Percentiles rank a stretch among this genome's conserved stretches.
phyloP scores from a whole-genome alignment of 2,113 vertebrate species.

The Muntiacus reevesi region DNA sequence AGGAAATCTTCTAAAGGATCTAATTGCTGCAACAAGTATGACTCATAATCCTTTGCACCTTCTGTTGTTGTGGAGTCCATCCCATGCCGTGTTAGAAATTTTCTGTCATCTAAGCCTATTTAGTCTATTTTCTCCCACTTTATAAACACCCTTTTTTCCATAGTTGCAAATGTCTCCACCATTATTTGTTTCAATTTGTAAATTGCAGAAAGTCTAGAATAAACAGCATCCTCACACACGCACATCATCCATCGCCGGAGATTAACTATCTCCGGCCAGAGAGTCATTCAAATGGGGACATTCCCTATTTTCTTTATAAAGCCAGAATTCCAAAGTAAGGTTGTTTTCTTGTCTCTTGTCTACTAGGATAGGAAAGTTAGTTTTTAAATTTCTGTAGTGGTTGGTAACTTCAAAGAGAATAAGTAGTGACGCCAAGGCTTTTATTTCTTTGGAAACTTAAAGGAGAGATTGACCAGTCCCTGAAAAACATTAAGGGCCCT shows the following conservation, averaged over 20 bases:
- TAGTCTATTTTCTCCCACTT: conserved; percentile 84
- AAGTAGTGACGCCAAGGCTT: not conserved
- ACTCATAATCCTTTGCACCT: conserved; percentile 78
- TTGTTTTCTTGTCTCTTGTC: conserved; percentile 12
- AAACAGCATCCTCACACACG: conserved; percentile 80
- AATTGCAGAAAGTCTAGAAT: conserved; percentile 84
- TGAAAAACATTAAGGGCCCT: not conserved
- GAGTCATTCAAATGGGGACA: conserved; percentile 48
- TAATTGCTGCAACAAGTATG: conserved; percentile 64
- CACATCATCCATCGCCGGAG: conserved; percentile 61
- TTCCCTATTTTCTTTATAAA: conserved; percentile 57
- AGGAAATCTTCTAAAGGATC: conserved; percentile 54
- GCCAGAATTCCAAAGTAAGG: conserved; percentile 43
- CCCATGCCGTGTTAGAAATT: conserved; percentile 72
- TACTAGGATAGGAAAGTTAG: conserved; percentile 39
- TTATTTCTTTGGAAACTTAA: conserved; percentile 33
- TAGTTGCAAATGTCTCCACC: conserved; percentile 83
- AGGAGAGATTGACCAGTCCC: not conserved
- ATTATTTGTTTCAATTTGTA: conserved; percentile 87
- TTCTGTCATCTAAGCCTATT: conserved; percentile 81
- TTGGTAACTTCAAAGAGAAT: not conserved
- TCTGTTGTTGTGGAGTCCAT: conserved; percentile 51
- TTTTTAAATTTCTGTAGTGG: conserved; percentile 10
- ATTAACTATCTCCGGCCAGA: conserved; percentile 61
- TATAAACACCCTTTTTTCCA: conserved; percentile 86